Evolutionary conservation across 2,797 vertebrate species (phyloP).

Genomic region (Microcaecilia unicolor): DNA sequence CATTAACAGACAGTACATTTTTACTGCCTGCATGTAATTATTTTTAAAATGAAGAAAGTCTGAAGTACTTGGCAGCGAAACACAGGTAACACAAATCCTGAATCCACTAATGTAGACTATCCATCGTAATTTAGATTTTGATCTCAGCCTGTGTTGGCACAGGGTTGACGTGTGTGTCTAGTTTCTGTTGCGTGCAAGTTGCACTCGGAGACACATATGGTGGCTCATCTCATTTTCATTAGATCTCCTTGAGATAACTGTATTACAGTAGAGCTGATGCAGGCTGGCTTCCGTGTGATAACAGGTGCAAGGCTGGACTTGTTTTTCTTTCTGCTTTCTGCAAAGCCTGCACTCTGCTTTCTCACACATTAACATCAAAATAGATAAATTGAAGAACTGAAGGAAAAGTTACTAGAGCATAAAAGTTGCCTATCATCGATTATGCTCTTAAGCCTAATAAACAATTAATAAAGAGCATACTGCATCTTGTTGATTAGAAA

Average conservation of each 20-base stretch:
- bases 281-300: not conserved
- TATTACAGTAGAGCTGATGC: not conserved
- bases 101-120: no score
- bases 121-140: no score
- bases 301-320: not conserved
- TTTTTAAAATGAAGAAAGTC: no score
- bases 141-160: no score
- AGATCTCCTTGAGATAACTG: not conserved
- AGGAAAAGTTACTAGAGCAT: conserved; percentile 15
- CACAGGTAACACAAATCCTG: no score
- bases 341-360: conserved; percentile 6
- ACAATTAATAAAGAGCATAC: conserved; percentile 8
- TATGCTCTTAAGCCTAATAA: conserved; percentile 26
- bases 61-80: no score
- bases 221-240: not conserved
- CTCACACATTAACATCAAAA: no score
- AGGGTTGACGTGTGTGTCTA: no score
- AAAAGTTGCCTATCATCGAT: conserved; percentile 28
- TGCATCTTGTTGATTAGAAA: conserved; percentile 31
- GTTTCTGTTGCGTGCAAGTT: no score
- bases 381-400: conserved; percentile 4
- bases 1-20: no score
- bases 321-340: conserved; percentile 8
- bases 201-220: no score
- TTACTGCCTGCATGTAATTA: no score